These are phyloP conservation scores for Automeris io DNA, from an alignment of 2,888 invertebrate genomes.

Conservation along the genomic window DNA sequence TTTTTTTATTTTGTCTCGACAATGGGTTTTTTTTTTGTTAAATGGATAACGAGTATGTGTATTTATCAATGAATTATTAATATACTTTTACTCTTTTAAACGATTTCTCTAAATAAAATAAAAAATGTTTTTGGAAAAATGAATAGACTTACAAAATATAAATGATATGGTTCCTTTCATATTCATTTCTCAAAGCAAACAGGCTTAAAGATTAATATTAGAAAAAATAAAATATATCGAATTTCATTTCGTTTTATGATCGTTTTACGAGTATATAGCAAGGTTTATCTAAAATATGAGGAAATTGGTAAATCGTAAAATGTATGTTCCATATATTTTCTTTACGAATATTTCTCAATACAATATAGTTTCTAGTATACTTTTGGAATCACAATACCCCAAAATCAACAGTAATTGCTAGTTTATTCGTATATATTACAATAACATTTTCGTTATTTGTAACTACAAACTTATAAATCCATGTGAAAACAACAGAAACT, in stretches of 20 bases:
- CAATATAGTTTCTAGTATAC: too few relatives aligned
- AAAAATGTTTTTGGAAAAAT: not conserved
- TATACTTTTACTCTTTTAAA: too few relatives aligned
- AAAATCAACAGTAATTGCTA: too few relatives aligned
- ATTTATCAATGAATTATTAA: too few relatives aligned
- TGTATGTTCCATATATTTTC: constrained; percentile 36
- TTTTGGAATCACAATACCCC: too few relatives aligned
- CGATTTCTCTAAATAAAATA: not conserved
- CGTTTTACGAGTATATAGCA: constrained; percentile 37
- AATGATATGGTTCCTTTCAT: constrained; percentile 4
- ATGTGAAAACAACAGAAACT: too few relatives aligned
- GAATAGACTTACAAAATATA: constrained; percentile 1
- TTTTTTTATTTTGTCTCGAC: too few relatives aligned
- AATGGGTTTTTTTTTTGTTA: too few relatives aligned
- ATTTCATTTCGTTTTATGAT: constrained; percentile 31
- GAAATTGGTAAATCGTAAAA: constrained; percentile 51
- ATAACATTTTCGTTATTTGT: too few relatives aligned
- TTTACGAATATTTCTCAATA: constrained; percentile 16
- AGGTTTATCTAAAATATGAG: constrained; percentile 37
- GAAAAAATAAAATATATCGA: constrained; percentile 17
- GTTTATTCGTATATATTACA: too few relatives aligned
- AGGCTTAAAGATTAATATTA: constrained; percentile 20
- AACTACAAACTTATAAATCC: too few relatives aligned
- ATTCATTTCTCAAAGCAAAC: constrained; percentile 3
- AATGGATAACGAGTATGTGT: too few relatives aligned